A percentile compares a stretch with the other conserved stretches of the same genome.
phyloP scores from a whole-genome alignment of 2,888 invertebrate species.

The Druceiella hillmani region DNA sequence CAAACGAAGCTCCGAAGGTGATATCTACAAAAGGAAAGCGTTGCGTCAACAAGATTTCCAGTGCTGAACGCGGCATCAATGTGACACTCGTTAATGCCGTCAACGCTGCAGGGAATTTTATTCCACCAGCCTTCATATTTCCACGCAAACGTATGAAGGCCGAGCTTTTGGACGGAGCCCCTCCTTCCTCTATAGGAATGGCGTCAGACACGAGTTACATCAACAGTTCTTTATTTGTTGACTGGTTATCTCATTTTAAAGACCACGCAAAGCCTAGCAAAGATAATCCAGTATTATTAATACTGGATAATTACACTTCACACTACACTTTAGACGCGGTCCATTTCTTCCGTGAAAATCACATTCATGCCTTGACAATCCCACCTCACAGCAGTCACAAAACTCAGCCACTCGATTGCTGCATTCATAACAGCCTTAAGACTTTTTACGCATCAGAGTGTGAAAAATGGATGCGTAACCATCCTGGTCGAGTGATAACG shows the following conservation, averaged over 20 bases:
- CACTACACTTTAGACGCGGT: slow-evolving; percentile 11
- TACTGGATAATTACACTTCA: slow-evolving; percentile 17
- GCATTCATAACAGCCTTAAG: slow-evolving; percentile 15
- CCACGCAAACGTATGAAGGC: slow-evolving; percentile 17
- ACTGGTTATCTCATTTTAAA: slow-evolving; percentile 17
- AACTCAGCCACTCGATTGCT: slow-evolving; percentile 1
- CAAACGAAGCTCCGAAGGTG: slow-evolving; percentile 3
- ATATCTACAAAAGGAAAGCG: slow-evolving; percentile 17
- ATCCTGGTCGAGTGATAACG: slow-evolving; percentile 23
- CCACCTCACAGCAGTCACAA: slow-evolving; percentile 17
- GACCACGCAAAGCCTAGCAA: slow-evolving; percentile 10
- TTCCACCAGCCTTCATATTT: too few species aligned
- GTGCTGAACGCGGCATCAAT: slow-evolving; percentile 22
- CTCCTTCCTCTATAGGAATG: slow-evolving; percentile 15
- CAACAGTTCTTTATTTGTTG: slow-evolving; percentile 16
- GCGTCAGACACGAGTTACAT: slow-evolving; percentile 20
- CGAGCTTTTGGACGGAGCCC: slow-evolving; percentile 15
- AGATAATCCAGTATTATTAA: slow-evolving; percentile 18
- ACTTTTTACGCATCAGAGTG: slow-evolving; percentile 20
- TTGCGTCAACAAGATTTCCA: slow-evolving; percentile 18
- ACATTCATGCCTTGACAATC: slow-evolving; percentile 4
- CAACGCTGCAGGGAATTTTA: too few species aligned
- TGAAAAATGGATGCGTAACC: slow-evolving; percentile 24
- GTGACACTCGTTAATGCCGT: slow-evolving; percentile 16
- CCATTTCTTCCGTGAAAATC: slow-evolving; percentile 5